These are phyloP conservation scores for Epizoanthus scotinus DNA, from an alignment of 92 coral and sea anemone genomes.

Conservation along the genomic window DNA sequence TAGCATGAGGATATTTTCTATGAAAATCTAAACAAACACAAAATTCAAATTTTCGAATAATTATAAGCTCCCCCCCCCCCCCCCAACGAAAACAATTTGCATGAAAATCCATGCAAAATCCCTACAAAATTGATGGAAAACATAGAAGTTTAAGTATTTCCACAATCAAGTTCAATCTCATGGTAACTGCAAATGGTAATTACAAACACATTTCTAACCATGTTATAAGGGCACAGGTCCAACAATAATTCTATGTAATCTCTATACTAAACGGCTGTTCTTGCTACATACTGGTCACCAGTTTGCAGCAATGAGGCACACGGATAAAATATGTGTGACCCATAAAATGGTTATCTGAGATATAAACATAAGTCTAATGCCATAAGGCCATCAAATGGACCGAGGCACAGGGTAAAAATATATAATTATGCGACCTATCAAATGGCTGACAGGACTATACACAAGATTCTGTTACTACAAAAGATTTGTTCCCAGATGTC, in stretches of 20 bases:
- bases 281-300: not conserved
- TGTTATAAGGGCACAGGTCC: too few species aligned
- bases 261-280: not conserved
- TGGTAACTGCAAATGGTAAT: too few species aligned
- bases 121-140: too few species aligned
- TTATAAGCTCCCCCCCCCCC: too few species aligned
- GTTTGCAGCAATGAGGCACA: not conserved
- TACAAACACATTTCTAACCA: too few species aligned
- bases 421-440: not conserved
- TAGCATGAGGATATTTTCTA: too few species aligned
- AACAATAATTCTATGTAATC: not conserved
- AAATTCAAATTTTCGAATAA: too few species aligned
- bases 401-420: slow-evolving; percentile 8
- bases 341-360: not conserved
- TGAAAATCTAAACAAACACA: too few species aligned
- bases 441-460: slow-evolving; percentile 2
- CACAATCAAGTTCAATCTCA: too few species aligned
- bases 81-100: too few species aligned
- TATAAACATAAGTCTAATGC: not conserved
- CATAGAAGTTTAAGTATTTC: too few species aligned
- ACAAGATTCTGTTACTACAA: slow-evolving; percentile 38
- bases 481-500: slow-evolving; percentile 13
- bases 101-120: too few species aligned
- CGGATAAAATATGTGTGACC: not conserved
- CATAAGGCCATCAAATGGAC: not conserved